Evolutionary conservation across 1,140 invertebrate species (phyloP), one percentile per base, ranked within the genome.

Genomic region (Drosophila bifasciata): DNA sequence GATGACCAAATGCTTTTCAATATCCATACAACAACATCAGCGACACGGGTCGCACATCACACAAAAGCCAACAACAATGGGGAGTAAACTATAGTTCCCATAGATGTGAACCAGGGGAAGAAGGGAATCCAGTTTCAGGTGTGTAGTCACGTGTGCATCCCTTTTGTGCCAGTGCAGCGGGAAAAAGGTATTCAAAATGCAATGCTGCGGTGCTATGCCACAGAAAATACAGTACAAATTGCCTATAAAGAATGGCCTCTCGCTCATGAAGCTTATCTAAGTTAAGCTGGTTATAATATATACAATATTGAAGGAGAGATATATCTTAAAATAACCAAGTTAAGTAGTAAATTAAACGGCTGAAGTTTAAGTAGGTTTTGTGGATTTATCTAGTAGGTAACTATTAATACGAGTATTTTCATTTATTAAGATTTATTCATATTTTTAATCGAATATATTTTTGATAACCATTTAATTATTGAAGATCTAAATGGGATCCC

Each of bases 1-100:
- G 81, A 85, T 86, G 81, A 76, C 81, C 81, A 85, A 85, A 80
- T 86, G 73, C 81, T 86, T 86, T 85, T 85, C 81, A 77, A 85
- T 85, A 85, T 73, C 63, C 75, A 55, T 43, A 58, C 61, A 58
- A 43, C 62, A 76, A 53, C 58, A 67, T 28, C 43, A 46, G 45
- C 48, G 28, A 11, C 15, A 52, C 46, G 48, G 49, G 16, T 25
- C 32, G 16, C 51, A 81, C 28, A 44, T 48, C 32, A 50, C 56
- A 76, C 76, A 85, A 80, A 76, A 69, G 72, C 50, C 76, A 86
- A 86, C 81, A 86, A 85, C 73, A 86, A 77, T 74, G 40, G 28
- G 40, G 45, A 41, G 57, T 69, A 73, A 72, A 60, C 71, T 50
- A 76, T 71, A 63, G n/a, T n/a, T n/a, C 53, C 52, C 49, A 40